phyloP scores from a whole-genome alignment of 2,797 vertebrate genomes.

The Hypotaenidia okinawae region DNA sequence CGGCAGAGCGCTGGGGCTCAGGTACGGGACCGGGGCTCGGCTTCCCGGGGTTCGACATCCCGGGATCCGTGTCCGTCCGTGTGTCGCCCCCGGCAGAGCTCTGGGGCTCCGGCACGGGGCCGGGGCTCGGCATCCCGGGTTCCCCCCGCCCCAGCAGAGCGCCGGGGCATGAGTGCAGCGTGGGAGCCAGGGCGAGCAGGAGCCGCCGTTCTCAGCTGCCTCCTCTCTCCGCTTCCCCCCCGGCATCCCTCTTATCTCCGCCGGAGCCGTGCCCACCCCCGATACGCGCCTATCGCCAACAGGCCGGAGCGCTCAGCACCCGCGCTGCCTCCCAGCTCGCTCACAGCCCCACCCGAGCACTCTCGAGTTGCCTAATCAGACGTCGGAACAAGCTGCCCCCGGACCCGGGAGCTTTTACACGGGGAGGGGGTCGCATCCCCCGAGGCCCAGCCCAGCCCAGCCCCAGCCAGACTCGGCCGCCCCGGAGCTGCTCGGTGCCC shows the following conservation, averaged over 20 bases:
- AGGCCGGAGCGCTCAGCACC: conserved; percentile 1
- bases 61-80: no score
- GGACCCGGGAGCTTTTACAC: conserved; percentile 57
- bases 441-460: not conserved
- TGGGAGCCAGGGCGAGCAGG: conserved; percentile 33
- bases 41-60: no score
- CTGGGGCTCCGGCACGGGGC: no score
- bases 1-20: no score
- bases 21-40: no score
- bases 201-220: conserved; percentile 46
- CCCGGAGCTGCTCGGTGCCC: not conserved
- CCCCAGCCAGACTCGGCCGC: not conserved
- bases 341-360: not conserved
- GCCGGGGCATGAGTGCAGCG: no score
- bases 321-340: not conserved
- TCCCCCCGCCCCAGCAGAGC: no score
- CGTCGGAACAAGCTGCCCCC: conserved; percentile 65
- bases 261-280: conserved; percentile 63
- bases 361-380: conserved; percentile 65
- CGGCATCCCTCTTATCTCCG: conserved; percentile 57
- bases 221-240: conserved; percentile 68
- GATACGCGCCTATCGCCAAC: not conserved
- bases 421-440: not conserved
- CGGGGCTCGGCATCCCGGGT: no score
- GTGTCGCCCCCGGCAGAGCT: no score